phyloP scores from a whole-genome alignment of 2,797 vertebrate species.

The Manis pentadactyla region DNA sequence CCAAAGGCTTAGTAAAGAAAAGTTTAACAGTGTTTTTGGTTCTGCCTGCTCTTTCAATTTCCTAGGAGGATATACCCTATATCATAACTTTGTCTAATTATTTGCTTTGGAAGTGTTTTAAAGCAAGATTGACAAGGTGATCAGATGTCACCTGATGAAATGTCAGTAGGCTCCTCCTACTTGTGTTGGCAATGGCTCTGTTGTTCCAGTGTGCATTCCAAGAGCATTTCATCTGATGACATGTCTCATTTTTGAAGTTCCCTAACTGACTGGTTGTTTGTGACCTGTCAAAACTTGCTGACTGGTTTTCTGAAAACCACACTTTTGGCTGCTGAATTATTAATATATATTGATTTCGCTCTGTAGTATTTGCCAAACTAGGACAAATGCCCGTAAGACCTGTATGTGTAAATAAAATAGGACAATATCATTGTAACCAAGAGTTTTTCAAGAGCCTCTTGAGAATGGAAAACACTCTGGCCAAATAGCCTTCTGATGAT shows the following conservation, averaged over 20 bases:
- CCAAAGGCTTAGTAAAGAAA: neutral
- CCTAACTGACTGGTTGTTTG: neutral
- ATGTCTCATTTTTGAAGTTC: neutral
- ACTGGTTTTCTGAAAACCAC: slow-evolving; percentile 41
- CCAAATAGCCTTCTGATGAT: neutral
- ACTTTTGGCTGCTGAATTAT: slow-evolving; percentile 37
- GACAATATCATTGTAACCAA: neutral
- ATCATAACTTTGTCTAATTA: neutral
- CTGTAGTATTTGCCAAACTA: neutral
- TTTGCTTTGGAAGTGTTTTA: neutral
- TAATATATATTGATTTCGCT: slow-evolving; percentile 23
- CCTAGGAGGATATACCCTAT: neutral
- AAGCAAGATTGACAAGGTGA: neutral
- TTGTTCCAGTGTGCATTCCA: neutral
- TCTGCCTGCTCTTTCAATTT: slow-evolving; percentile 7
- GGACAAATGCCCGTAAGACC: neutral
- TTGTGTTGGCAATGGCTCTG: neutral
- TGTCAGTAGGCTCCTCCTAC: neutral
- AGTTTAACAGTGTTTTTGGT: neutral
- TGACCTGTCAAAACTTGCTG: neutral
- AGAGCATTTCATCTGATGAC: neutral
- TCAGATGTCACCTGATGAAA: neutral
- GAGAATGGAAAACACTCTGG: neutral
- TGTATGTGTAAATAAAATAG: neutral
- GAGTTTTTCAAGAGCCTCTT: slow-evolving; percentile 10